Percentiles rank a stretch among this genome's conserved stretches.
Conservation (phyloP, 1,140 invertebrate species). For the Platyscapa corneri region DNA sequence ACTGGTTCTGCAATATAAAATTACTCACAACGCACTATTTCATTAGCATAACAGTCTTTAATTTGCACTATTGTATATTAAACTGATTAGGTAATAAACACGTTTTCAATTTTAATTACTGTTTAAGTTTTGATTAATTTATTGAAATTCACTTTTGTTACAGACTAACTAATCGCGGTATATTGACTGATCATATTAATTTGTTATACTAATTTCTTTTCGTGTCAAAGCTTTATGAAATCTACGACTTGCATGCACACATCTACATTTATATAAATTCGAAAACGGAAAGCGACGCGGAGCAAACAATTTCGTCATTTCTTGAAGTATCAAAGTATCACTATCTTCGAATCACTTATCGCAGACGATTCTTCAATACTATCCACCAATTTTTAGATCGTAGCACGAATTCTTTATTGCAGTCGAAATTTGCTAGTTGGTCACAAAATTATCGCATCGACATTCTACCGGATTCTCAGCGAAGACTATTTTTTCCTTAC, state of each 20-base stretch:
- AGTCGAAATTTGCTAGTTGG: neutral
- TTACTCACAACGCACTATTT: neutral
- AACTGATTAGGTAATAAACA: neutral
- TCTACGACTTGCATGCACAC: neutral
- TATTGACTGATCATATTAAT: neutral
- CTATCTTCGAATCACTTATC: neutral
- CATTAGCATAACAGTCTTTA: slow-evolving; percentile 26
- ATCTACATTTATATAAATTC: neutral
- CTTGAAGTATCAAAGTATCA: neutral
- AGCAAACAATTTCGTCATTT: neutral
- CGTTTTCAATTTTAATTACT: neutral
- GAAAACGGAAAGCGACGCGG: neutral
- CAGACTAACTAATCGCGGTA: no score
- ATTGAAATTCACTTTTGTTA: neutral
- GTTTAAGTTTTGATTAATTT: neutral
- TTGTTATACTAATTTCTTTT: neutral
- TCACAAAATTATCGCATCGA: neutral
- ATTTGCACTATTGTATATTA: slow-evolving; percentile 18
- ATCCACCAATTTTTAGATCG: neutral
- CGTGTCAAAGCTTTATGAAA: neutral
- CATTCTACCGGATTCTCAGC: neutral
- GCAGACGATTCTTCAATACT: neutral
- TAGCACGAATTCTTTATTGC: neutral
- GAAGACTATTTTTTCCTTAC: slow-evolving; percentile 24
- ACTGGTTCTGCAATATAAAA: slow-evolving; percentile 13